phyloP scores from a whole-genome alignment of 2,113 vertebrate species.

The Malurus melanocephalus region DNA sequence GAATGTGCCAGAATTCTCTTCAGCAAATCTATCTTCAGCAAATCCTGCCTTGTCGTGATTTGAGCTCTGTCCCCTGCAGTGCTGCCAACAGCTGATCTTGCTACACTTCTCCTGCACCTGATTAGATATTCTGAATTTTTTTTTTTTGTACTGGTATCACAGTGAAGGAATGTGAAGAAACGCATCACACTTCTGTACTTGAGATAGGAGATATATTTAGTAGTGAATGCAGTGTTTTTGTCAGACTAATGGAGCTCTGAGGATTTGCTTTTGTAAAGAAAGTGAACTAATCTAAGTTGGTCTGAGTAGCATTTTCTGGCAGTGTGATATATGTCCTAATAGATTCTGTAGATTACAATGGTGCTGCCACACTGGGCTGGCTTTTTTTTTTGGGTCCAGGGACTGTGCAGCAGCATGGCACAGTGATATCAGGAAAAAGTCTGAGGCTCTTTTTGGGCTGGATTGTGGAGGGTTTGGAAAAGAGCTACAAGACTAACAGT shows the following conservation, averaged over 20 bases:
- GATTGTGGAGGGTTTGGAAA: neutral
- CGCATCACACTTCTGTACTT: neutral
- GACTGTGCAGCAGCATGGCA: neutral
- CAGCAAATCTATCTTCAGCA: neutral
- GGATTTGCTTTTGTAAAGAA: neutral
- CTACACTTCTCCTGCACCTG: neutral
- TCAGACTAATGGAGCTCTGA: neutral
- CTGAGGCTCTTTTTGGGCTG: neutral
- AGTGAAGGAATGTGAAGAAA: neutral
- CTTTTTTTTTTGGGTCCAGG: neutral
- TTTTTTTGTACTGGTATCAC: neutral
- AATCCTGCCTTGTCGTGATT: neutral
- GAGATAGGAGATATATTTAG: neutral
- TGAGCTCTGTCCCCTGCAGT: neutral
- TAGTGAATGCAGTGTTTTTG: neutral
- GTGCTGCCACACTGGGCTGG: neutral
- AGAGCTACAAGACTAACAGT: neutral
- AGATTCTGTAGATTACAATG: accelerated
- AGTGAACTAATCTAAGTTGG: neutral
- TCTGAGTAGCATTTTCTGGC: neutral
- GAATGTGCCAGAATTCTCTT: neutral
- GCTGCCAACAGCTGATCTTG: neutral
- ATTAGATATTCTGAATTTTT: neutral
- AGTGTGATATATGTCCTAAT: neutral
- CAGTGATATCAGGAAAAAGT: neutral